These are phyloP conservation scores for Percopsis omiscomaycus DNA, from an alignment of 2,797 vertebrate species.

Conservation along the genomic window DNA sequence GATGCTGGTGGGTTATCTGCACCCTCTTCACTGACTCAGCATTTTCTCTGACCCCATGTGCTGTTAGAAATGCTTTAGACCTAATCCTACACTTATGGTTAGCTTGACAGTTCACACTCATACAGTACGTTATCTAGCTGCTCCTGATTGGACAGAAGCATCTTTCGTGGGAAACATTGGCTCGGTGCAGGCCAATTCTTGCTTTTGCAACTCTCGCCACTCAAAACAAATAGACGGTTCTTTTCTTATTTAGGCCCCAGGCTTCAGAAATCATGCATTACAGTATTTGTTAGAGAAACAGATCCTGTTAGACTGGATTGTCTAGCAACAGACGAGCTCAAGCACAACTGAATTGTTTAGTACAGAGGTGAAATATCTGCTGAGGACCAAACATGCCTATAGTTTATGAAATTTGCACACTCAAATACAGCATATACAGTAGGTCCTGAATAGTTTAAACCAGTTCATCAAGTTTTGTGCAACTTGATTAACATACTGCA, in stretches of 20 bases:
- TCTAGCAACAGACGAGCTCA: constrained; percentile 15
- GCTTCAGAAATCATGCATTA: neutral
- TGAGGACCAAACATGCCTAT: neutral
- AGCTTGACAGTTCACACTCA: neutral
- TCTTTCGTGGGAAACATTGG: too few species aligned
- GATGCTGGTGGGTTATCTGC: constrained; percentile 89
- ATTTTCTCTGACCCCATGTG: constrained; percentile 29
- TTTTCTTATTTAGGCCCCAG: neutral
- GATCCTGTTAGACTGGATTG: constrained; percentile 44
- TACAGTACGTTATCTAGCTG: too few species aligned
- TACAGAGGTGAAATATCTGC: neutral
- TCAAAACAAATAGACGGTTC: too few species aligned
- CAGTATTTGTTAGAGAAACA: neutral
- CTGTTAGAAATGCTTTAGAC: constrained; percentile 8
- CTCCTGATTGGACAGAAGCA: too few species aligned
- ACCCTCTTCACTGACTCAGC: constrained; percentile 41
- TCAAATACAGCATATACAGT: neutral
- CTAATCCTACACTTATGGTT: neutral
- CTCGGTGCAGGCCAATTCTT: too few species aligned
- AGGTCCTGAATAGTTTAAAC: too few species aligned
- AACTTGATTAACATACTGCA: neutral
- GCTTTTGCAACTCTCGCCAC: neutral
- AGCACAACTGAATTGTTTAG: neutral
- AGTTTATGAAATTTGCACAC: too few species aligned
- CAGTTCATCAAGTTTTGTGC: neutral